phyloP scores from a whole-genome alignment of 2,113 vertebrate species.

The Tenebrosternarchus preto region DNA sequence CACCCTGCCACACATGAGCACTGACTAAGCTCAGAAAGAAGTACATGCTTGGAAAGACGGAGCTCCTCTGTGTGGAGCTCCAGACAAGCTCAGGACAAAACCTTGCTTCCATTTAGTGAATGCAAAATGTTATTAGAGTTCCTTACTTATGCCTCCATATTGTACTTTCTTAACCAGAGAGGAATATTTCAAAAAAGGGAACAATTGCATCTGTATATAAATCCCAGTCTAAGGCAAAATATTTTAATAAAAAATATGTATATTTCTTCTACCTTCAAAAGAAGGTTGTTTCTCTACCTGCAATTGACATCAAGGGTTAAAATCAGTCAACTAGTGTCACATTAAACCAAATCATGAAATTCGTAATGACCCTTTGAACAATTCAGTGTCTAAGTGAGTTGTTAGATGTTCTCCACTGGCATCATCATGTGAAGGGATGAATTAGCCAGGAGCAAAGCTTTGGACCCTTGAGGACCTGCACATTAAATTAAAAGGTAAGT shows the following conservation, averaged over 20 bases:
- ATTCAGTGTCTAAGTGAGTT: no score
- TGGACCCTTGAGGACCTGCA: conserved; percentile 27
- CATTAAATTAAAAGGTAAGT: conserved; percentile 35
- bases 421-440: no score
- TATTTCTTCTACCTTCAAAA: no score
- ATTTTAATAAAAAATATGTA: no score
- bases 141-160: background rate
- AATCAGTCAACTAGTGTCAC: no score
- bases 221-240: background rate
- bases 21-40: background rate
- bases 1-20: conserved; percentile 76
- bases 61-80: conserved; percentile 22
- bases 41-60: background rate
- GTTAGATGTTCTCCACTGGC: no score
- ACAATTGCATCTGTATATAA: background rate
- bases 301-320: no score
- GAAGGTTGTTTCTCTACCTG: no score
- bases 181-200: background rate
- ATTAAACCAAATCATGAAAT: no score
- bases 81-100: conserved; percentile 25
- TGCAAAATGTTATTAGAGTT: conserved; percentile 44
- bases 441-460: no score
- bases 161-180: conserved; percentile 19
- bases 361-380: no score
- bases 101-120: conserved; percentile 51